Conservation (phyloP, 2,888 invertebrate genomes). For the Protophormia terraenovae region DNA sequence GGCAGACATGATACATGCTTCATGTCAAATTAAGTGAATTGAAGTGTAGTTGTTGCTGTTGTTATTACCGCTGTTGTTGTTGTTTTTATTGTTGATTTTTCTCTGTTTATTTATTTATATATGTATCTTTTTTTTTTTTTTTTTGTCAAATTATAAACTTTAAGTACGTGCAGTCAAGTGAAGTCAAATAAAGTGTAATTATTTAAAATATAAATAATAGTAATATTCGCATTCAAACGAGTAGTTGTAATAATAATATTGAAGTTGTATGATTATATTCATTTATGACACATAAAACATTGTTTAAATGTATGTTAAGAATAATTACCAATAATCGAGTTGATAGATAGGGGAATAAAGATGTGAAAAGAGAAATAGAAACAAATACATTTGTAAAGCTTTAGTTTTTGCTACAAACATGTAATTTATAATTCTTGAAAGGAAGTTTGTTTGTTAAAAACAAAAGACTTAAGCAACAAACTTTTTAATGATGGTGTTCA, state of each 20-base stretch:
- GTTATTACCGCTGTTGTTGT: neutral
- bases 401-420: neutral
- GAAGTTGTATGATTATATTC: slow-evolving; percentile 5
- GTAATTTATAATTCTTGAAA: neutral
- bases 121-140: neutral
- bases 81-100: neutral
- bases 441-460: slow-evolving; percentile 11
- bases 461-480: slow-evolving; percentile 49
- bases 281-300: slow-evolving; percentile 46
- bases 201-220: slow-evolving; percentile 23
- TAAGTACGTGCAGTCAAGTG: slow-evolving; percentile 53
- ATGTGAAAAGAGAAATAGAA: neutral
- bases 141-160: slow-evolving; percentile 42
- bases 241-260: slow-evolving; percentile 14
- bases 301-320: slow-evolving; percentile 1
- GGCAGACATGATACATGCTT: slow-evolving; percentile 66
- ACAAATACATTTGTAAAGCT: neutral
- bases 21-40: slow-evolving; percentile 62
- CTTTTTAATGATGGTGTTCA: slow-evolving; percentile 14
- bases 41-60: slow-evolving; percentile 46
- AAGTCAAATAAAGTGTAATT: slow-evolving; percentile 56
- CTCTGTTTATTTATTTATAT: too few species aligned
- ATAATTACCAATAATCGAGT: slow-evolving; percentile 15
- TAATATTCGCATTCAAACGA: neutral
- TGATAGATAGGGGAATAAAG: neutral